Evolutionary conservation across 2,113 vertebrate species (phyloP), one percentile per base, ranked within the genome.

Genomic region (Aythya baeri): DNA sequence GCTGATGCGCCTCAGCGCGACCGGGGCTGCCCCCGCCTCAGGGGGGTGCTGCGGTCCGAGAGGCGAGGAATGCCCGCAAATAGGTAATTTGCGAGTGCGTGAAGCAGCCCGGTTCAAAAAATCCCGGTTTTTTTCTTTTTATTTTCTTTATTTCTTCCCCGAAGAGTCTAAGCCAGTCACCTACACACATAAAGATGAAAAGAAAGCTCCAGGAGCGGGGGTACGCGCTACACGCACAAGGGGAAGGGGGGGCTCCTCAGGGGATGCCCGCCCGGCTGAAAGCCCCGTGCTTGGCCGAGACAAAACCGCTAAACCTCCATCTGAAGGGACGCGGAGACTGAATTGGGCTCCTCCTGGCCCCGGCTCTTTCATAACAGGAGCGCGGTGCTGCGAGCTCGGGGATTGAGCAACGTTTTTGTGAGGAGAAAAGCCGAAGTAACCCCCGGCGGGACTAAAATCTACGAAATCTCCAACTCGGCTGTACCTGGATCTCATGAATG

Each of bases 401-500:
- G 18, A 1, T 7, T 2, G 20, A n/a, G 57, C 65, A 1, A 7
- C 1, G 34, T n/a, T 46, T 46, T 61, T 26, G 18, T 9, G 50
- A 11, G 50, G 50, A 32, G 32, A 22, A 22, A 36, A 38, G 34
- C 7, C 17, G 4, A 6, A 62, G 55, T 7, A 63, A 46, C 4
- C 46, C 46, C 36, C 1, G 50, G 3, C 23, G 31, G 6, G 73
- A 26, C n/a, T 23, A 62, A 49, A 34, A 7, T 7, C 20, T 49
- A 2, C 7, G 9, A 9, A 58, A 11, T 8, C 43, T 38, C 83
- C 62, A 16, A 68, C 52, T 25, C 8, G 68, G 34, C 54, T 7
- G 58, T 97, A 99, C 99, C 98, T 99, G 99, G 63, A 99, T 99
- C 88, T 99, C 98, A n/a, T 99, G 99, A 61, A 99, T 98, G 94